phyloP scores from a whole-genome alignment of 2,113 vertebrate genomes.

The Macrotis lagotis region DNA sequence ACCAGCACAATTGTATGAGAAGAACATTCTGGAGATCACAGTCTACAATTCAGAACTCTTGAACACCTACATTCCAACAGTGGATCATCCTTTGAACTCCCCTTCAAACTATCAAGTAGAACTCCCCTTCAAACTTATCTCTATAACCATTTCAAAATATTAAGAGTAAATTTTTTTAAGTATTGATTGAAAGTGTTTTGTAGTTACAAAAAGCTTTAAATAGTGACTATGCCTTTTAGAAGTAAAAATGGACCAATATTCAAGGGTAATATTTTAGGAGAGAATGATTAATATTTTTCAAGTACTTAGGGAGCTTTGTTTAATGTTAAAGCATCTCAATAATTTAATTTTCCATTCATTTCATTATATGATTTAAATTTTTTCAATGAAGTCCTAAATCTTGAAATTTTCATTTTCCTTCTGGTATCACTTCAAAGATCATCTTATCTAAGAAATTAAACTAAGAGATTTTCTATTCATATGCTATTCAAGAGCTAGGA shows the following conservation, averaged over 20 bases:
- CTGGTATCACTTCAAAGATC: conserved; percentile 12
- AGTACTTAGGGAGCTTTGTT: conserved; percentile 12
- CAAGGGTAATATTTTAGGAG: background rate
- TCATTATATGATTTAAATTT: background rate
- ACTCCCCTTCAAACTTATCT: background rate
- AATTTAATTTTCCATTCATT: conserved; percentile 1
- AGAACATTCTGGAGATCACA: conserved; percentile 29
- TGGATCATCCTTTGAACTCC: background rate
- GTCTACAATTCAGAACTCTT: conserved; percentile 30
- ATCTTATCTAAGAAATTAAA: conserved; percentile 33
- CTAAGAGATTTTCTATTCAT: conserved; percentile 4
- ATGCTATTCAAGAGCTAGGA: conserved; percentile 18
- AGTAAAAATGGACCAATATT: background rate
- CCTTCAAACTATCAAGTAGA: background rate
- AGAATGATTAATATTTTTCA: conserved; percentile 1
- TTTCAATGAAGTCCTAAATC: conserved; percentile 23
- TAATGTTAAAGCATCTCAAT: background rate
- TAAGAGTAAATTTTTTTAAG: conserved; percentile 22
- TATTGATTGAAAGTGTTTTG: background rate
- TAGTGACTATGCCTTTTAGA: background rate
- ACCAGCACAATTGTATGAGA: conserved; percentile 32
- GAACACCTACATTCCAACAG: background rate
- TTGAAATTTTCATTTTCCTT: conserved; percentile 28
- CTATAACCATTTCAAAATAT: conserved; percentile 31
- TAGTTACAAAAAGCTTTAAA: background rate